Percentiles rank a stretch among this genome's conserved stretches.
These are phyloP conservation scores for Galbula dea DNA, from an alignment of 2,113 vertebrate genomes.

Conservation along the genomic window DNA sequence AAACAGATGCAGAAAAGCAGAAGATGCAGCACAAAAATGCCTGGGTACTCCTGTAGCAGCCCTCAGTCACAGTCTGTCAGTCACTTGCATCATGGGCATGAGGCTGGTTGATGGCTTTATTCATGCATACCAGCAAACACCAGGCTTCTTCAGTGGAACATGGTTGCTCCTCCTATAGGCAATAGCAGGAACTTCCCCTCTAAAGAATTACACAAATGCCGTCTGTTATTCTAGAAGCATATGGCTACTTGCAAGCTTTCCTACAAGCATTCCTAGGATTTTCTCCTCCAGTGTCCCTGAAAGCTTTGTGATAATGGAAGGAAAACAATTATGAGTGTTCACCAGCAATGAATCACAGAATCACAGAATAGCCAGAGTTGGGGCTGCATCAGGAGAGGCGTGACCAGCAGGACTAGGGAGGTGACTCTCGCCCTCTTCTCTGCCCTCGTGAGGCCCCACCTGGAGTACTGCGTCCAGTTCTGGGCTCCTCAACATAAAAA, in stretches of 20 bases:
- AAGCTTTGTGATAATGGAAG: not conserved
- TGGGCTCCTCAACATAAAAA: too few relatives aligned
- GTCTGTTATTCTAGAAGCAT: not conserved
- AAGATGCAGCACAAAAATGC: not conserved
- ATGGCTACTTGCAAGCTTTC: not conserved
- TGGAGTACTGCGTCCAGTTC: too few relatives aligned
- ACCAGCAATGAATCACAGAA: not conserved
- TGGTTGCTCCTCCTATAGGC: not conserved
- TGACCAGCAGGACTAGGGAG: too few relatives aligned
- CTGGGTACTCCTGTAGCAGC: not conserved
- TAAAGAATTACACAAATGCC: not conserved
- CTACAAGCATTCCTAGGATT: not conserved
- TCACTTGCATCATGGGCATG: fast-evolving
- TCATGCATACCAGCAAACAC: not conserved
- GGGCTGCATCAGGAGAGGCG: too few relatives aligned
- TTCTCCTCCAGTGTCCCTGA: not conserved
- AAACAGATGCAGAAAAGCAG: too few relatives aligned
- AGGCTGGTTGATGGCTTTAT: not conserved
- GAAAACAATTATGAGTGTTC: not conserved
- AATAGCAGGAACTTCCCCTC: not conserved
- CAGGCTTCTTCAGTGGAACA: not conserved
- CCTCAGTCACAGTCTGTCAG: not conserved
- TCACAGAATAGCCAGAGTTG: too few relatives aligned
- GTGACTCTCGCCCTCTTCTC: too few relatives aligned
- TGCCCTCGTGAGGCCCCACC: too few relatives aligned